Base-by-base conservation (phyloP, 1,140 invertebrate species). In the Maconellicoccus hirsutus region DNA sequence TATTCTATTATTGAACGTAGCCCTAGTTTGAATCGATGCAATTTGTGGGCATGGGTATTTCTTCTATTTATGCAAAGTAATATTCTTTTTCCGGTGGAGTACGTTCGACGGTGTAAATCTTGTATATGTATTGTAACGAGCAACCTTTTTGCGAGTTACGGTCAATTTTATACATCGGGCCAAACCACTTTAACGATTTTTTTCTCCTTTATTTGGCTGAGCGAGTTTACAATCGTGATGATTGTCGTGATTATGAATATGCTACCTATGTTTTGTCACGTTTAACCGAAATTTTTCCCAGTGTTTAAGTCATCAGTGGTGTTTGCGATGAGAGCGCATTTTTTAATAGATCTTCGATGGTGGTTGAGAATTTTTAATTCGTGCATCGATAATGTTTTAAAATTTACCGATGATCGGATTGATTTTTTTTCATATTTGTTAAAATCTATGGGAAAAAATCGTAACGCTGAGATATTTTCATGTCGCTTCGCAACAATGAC, bases 51-150 rank as follows among this genome's bases (percentile, higher is more conserved):
- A 16, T 3, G 16, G 42, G 42, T 52, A 52, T 52, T 52, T 52
- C n/a, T 19, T 52, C 42, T 52, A 52, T 52, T 52, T 52, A 52
- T 52, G 42, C 42, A 52, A 52, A 52, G 42, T 52, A 52, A 52
- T 52, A 52, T 52, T 52, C 42, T 16, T 52, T 52, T 52, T 52
- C 42, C 42, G 42, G 42, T 16, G 42, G 2, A 52, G 6, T 52
- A 16, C n/a, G 6, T 4, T 52, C 16, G 16, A 6, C 6, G 2
- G 3, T 19, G 10, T 52, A 16, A 52, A 52, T 19, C 6, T 52
- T 52, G 42, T 19, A 52, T 8, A 6, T 52, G 42, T 52, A 52
- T 52, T 14, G n/a, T 16, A 52, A 52, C 10, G 10, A 52, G 2
- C 42, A 52, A 52, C 29, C 29, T 33, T 33, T 33, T n/a, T 38